These are phyloP conservation scores for Lissocephala sabroskyi DNA, from an alignment of 2,888 invertebrate genomes.

Conservation along the genomic window DNA sequence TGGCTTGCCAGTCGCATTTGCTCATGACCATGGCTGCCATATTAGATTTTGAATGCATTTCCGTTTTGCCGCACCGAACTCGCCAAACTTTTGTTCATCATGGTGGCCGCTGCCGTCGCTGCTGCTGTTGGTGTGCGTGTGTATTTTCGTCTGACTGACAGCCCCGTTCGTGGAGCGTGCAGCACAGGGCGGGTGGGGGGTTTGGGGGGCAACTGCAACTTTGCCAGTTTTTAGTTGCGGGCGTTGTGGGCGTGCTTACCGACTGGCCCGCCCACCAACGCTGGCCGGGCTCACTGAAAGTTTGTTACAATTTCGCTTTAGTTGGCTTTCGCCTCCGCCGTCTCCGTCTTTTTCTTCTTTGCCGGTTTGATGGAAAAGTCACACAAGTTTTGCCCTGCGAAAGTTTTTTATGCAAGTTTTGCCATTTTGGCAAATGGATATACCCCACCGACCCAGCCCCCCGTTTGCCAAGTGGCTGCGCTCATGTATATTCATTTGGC, in stretches of 20 bases:
- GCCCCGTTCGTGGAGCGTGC: no score
- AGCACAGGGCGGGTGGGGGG: constrained; percentile 20
- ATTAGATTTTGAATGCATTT: constrained; percentile 67
- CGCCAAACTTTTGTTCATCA: constrained; percentile 63
- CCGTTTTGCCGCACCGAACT: constrained; percentile 55
- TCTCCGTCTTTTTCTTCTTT: constrained; percentile 1
- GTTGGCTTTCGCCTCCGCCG: constrained; percentile 7
- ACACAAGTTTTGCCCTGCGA: constrained; percentile 64
- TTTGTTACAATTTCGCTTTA: background rate
- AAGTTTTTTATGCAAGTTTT: constrained; percentile 62
- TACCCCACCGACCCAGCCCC: constrained; percentile 26
- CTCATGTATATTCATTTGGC: no score
- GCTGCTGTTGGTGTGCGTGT: constrained; percentile 9
- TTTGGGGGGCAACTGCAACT: constrained; percentile 2
- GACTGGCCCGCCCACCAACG: constrained; percentile 8
- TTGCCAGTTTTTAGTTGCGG: constrained; percentile 17
- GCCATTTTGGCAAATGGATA: constrained; percentile 64
- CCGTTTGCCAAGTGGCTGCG: no score
- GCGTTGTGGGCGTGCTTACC: constrained; percentile 9
- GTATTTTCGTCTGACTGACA: constrained; percentile 61
- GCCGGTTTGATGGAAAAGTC: constrained; percentile 57
- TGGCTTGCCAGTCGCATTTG: constrained; percentile 39
- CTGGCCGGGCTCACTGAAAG: background rate
- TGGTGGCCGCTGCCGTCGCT: constrained; percentile 27
- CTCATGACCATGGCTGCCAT: constrained; percentile 66